phyloP scores from a whole-genome alignment of 2,797 vertebrate genomes.

The Liparis tanakae region DNA sequence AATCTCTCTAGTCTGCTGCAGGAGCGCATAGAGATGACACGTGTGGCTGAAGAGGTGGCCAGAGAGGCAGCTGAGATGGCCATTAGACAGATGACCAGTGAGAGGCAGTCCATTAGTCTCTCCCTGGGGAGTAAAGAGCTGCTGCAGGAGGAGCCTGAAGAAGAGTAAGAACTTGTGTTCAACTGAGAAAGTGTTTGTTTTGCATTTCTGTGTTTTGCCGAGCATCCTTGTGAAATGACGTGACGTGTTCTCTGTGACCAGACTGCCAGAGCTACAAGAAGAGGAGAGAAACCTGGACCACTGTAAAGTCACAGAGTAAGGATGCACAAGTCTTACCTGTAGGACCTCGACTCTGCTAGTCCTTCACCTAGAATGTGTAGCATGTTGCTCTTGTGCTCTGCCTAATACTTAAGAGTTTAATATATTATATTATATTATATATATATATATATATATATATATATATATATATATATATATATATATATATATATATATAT shows the following conservation, averaged over 20 bases:
- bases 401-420: not conserved
- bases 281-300: constrained; percentile 65
- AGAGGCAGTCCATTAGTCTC: constrained; percentile 73
- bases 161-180: constrained; percentile 54
- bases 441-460: too few species aligned
- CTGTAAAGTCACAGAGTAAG: constrained; percentile 65
- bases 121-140: constrained; percentile 74
- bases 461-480: too few species aligned
- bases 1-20: constrained; percentile 65
- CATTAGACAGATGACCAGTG: constrained; percentile 77
- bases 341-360: not conserved
- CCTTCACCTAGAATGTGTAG: not conserved
- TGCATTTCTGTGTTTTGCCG: not conserved
- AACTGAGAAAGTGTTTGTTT: not conserved
- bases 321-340: not conserved
- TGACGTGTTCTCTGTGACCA: constrained; percentile 51
- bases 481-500: too few species aligned
- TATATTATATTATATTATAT: too few species aligned
- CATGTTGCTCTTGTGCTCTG: not conserved
- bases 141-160: constrained; percentile 63
- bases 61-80: constrained; percentile 80
- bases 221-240: not conserved
- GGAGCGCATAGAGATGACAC: constrained; percentile 77
- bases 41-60: constrained; percentile 82
- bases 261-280: constrained; percentile 58